These are phyloP conservation scores for Phataginus tetradactyla DNA, from an alignment of 2,797 vertebrate species.

Conservation along the genomic window DNA sequence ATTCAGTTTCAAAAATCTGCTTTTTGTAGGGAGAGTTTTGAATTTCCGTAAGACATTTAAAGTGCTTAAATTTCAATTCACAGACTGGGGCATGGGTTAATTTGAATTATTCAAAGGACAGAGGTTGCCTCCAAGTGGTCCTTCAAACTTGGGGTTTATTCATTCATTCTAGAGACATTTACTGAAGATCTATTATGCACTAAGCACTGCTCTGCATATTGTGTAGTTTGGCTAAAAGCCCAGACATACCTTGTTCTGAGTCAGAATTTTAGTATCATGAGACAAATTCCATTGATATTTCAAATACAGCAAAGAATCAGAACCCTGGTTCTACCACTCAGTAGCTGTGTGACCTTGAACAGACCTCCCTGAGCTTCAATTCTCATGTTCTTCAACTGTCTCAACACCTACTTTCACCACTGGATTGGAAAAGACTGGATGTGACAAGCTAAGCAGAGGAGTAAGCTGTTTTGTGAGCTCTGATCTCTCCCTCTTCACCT, in stretches of 20 bases:
- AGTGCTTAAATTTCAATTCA: neutral
- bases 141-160: conserved; percentile 35
- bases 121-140: neutral
- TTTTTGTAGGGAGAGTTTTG: neutral
- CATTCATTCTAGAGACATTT: neutral
- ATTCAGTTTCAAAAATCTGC: neutral
- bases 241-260: neutral
- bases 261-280: neutral
- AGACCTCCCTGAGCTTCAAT: neutral
- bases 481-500: neutral
- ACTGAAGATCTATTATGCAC: neutral
- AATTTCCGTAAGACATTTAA: neutral
- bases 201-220: neutral
- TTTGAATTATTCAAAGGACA: conserved; percentile 24
- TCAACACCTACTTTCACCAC: neutral
- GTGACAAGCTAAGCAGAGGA: neutral
- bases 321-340: neutral
- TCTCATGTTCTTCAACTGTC: neutral
- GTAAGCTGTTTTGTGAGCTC: neutral
- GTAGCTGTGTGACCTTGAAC: neutral
- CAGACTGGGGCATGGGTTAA: neutral
- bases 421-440: neutral
- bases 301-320: neutral
- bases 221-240: neutral
- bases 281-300: neutral